phyloP scores from a whole-genome alignment of 2,888 invertebrate species.

The Scrobipalpa atriplicella region DNA sequence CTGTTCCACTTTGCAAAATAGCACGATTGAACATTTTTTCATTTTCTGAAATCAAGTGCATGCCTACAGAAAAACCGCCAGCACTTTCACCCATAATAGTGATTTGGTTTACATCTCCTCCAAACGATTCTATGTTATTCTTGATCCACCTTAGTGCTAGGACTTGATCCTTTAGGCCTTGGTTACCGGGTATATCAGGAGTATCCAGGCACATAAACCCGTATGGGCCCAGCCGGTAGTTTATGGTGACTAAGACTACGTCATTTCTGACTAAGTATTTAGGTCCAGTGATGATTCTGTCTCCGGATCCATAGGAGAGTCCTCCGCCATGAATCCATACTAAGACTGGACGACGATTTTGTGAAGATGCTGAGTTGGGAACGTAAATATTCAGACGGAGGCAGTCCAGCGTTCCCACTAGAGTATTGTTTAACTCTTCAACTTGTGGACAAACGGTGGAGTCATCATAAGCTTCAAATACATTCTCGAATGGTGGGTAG shows the following conservation, averaged over 20 bases:
- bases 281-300: conserved; percentile 46
- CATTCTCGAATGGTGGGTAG: conserved; percentile 44
- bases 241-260: conserved; percentile 55
- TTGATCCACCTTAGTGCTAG: conserved; percentile 59
- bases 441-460: conserved; percentile 57
- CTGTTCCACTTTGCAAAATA: conserved; percentile 56
- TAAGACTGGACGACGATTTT: conserved; percentile 54
- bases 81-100: conserved; percentile 58
- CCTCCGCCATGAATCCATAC: conserved; percentile 58
- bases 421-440: conserved; percentile 37
- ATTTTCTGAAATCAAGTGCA: conserved; percentile 51
- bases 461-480: conserved; percentile 55
- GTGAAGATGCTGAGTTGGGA: conserved; percentile 45
- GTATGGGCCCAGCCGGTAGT: conserved; percentile 58
- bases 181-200: conserved; percentile 58
- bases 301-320: conserved; percentile 45
- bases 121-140: conserved; percentile 57
- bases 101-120: conserved; percentile 55
- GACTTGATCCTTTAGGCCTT: conserved; percentile 62
- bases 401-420: conserved; percentile 52
- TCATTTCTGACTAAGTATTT: conserved; percentile 54
- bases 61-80: conserved; percentile 54
- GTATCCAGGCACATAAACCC: conserved; percentile 62
- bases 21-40: conserved; percentile 51
- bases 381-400: conserved; percentile 55